Evolutionary conservation across 2,113 vertebrate species (phyloP).

Genomic region (Sapayoa aenigma): DNA sequence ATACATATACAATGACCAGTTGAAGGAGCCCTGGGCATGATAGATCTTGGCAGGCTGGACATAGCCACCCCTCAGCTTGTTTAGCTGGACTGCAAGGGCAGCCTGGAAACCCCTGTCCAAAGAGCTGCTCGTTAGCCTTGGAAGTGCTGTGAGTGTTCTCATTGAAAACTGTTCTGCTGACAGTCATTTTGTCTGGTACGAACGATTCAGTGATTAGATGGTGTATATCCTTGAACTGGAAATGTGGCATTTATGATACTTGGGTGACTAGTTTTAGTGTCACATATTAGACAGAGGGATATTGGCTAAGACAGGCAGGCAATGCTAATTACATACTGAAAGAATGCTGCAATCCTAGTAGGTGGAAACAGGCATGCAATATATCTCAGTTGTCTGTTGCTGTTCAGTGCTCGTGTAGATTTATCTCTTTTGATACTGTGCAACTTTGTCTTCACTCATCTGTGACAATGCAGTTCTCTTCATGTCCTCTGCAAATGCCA

Average conservation of each 20-base stretch:
- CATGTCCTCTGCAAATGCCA: not conserved
- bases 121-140: not conserved
- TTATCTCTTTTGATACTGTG: not conserved
- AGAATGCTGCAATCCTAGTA: not conserved
- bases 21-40: not conserved
- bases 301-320: conserved; percentile 1
- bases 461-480: not conserved
- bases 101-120: not conserved
- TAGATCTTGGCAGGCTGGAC: conserved; percentile 17
- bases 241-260: not conserved
- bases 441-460: not conserved
- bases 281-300: not conserved
- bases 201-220: not conserved
- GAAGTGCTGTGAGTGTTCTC: not conserved
- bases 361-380: not conserved
- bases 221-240: not conserved
- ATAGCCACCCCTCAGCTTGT: not conserved
- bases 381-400: not conserved
- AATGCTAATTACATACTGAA: not conserved
- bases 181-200: not conserved
- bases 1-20: not conserved
- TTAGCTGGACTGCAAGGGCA: not conserved
- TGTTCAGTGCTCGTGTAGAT: not conserved
- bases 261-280: conserved; percentile 4
- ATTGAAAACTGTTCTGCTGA: not conserved